Evolutionary conservation across 2,797 vertebrate species (phyloP).

Genomic region (Xenops minutus): DNA sequence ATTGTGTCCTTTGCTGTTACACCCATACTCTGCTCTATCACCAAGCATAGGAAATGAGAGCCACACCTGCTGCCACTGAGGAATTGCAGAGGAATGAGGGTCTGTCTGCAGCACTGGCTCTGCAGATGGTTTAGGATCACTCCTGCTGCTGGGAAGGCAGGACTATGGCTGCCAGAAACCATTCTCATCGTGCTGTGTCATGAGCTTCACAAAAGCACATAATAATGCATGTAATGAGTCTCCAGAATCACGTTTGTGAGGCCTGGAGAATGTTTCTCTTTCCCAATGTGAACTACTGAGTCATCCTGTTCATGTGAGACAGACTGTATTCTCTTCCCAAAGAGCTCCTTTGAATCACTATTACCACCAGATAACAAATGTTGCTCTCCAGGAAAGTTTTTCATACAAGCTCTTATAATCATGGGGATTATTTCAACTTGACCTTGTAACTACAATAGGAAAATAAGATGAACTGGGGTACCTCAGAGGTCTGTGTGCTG

Average conservation of each 20-base stretch:
- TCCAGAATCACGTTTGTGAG: conserved; percentile 21
- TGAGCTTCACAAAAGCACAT: not conserved
- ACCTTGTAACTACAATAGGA: conserved; percentile 9
- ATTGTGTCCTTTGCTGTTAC: not conserved
- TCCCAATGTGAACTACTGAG: conserved; percentile 45
- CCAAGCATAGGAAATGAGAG: not conserved
- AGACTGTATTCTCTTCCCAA: conserved; percentile 38
- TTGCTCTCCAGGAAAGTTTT: conserved; percentile 64
- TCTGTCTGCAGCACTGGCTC: not conserved
- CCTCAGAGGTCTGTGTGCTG: not conserved
- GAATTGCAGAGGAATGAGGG: not conserved
- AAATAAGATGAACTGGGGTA: not conserved
- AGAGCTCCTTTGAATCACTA: conserved; percentile 53
- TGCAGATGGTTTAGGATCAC: not conserved
- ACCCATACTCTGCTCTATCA: not conserved
- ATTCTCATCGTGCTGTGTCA: not conserved
- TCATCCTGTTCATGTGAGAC: conserved; percentile 41
- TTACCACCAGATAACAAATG: conserved; percentile 52
- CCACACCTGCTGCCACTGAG: not conserved
- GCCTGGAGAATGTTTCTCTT: conserved; percentile 33
- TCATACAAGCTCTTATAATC: not conserved
- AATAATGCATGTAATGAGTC: not conserved
- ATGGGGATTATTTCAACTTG: conserved; percentile 28
- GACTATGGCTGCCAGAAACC: not conserved
- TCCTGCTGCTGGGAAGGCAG: not conserved